These are phyloP conservation scores for Smithornis capensis DNA, from an alignment of 2,113 vertebrate genomes.

Conservation along the genomic window DNA sequence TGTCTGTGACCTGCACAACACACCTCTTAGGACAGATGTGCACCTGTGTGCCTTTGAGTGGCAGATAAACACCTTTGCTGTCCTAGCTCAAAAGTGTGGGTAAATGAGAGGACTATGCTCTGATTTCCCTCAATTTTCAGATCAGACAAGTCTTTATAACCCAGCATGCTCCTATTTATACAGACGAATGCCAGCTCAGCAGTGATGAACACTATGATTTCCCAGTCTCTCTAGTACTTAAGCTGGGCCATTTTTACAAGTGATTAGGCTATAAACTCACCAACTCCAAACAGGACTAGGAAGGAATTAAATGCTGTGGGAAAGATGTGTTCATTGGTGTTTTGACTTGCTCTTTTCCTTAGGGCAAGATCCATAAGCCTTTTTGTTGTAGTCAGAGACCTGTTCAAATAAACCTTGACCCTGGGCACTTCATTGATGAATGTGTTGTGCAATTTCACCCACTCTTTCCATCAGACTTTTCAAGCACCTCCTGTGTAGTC, in stretches of 20 bases:
- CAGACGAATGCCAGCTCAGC: slow-evolving; percentile 17
- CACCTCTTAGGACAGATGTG: not conserved
- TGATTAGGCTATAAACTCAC: slow-evolving; percentile 11
- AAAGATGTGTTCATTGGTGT: not conserved
- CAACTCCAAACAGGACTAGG: not conserved
- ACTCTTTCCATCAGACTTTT: not conserved
- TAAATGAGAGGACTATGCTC: not conserved
- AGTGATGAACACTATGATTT: not conserved
- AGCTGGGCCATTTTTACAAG: not conserved
- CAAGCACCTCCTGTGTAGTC: not conserved
- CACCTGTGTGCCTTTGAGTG: not conserved
- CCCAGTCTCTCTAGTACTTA: slow-evolving; percentile 1
- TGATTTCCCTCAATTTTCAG: not conserved
- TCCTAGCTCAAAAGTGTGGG: not conserved
- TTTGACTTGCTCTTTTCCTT: not conserved
- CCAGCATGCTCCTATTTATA: not conserved
- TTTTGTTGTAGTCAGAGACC: not conserved
- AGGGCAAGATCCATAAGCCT: not conserved
- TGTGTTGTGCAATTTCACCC: not conserved
- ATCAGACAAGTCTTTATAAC: not conserved
- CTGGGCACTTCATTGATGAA: not conserved
- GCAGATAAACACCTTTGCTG: not conserved
- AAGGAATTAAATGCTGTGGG: not conserved
- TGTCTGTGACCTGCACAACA: not conserved
- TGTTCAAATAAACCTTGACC: not conserved